Conservation (phyloP, 2,888 invertebrate species). For the Epiblema foenella region DNA sequence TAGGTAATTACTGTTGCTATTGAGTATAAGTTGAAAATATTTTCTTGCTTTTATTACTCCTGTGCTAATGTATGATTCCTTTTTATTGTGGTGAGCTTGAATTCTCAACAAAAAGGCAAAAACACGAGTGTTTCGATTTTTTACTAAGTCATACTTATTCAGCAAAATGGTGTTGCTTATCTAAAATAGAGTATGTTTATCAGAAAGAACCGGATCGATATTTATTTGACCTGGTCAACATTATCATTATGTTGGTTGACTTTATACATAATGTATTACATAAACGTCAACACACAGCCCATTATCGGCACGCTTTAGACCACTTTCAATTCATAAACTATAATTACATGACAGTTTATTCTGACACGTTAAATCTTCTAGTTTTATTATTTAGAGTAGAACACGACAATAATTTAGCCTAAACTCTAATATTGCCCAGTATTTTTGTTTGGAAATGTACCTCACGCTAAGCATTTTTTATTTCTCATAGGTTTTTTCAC, state of each 20-base stretch:
- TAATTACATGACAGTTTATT: conserved; percentile 10
- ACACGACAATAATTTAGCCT: neutral
- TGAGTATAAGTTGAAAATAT: neutral
- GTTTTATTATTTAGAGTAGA: neutral
- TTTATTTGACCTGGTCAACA: conserved; percentile 34
- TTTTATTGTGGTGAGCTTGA: neutral
- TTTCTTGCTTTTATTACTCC: neutral
- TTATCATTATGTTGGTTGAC: conserved; percentile 33
- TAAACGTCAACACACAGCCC: conserved; percentile 16
- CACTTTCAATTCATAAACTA: conserved; percentile 6
- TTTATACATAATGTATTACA: conserved; percentile 36
- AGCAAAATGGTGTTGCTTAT: neutral
- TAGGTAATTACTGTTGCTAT: neutral
- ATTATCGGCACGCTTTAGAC: conserved; percentile 40
- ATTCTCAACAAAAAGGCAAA: neutral
- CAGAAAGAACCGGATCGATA: conserved; percentile 40
- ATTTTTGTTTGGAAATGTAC: neutral
- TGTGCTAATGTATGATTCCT: neutral
- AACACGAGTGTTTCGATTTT: neutral
- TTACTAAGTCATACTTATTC: neutral
- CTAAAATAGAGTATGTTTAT: conserved; percentile 28
- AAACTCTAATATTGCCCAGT: neutral
- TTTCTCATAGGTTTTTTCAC: neutral
- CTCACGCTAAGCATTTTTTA: neutral
- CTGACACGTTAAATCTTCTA: neutral